Conservation (phyloP, 2,888 invertebrate genomes). For the Electrophaes corylata region DNA sequence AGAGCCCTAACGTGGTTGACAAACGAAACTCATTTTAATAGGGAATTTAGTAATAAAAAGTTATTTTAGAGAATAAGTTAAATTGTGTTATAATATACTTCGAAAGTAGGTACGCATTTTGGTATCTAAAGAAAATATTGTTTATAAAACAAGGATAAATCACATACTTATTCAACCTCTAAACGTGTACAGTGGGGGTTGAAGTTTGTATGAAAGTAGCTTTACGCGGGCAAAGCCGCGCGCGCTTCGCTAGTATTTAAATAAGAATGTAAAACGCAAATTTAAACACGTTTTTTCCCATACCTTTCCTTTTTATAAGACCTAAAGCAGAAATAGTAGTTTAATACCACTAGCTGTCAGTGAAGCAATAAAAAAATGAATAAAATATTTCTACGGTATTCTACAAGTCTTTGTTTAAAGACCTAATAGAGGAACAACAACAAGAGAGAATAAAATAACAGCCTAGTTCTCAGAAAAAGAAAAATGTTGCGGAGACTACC, state of each 20-base stretch:
- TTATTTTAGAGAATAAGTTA: no score
- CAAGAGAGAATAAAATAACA: slow-evolving; percentile 29
- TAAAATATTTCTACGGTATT: not conserved
- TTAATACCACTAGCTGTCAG: not conserved
- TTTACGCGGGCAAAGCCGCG: no score
- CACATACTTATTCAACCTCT: no score
- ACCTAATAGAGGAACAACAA: slow-evolving; percentile 11
- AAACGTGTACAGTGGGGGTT: no score
- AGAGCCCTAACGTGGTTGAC: slow-evolving; percentile 15
- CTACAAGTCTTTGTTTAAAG: not conserved
- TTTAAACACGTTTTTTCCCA: no score
- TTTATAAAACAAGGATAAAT: no score
- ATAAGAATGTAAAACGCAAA: no score
- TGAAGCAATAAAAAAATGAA: not conserved
- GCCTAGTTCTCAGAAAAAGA: slow-evolving; percentile 31
- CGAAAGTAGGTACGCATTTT: no score
- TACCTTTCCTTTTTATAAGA: slow-evolving; percentile 46
- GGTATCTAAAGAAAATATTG: no score
- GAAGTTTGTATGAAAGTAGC: no score
- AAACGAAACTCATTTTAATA: slow-evolving; percentile 1
- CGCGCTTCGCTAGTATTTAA: no score
- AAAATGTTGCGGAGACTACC: slow-evolving; percentile 37
- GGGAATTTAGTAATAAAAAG: slow-evolving; percentile 18
- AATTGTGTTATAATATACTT: no score
- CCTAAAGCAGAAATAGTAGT: slow-evolving; percentile 46